A percentile compares a stretch with the other conserved stretches of the same genome.
These are phyloP conservation scores for Trachelipus rathkii DNA, from an alignment of 1,140 invertebrate species.

Conservation along the genomic window DNA sequence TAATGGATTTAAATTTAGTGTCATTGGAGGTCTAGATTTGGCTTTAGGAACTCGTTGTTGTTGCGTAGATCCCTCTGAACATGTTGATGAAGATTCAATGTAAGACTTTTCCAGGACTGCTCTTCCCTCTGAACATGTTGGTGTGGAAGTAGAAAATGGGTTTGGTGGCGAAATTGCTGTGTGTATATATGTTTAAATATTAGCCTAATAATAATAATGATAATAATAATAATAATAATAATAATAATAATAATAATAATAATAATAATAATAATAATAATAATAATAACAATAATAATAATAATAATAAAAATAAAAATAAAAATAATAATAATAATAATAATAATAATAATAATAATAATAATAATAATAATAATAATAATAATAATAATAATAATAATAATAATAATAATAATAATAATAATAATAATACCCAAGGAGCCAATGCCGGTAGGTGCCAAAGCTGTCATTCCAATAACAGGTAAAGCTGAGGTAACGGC, in stretches of 20 bases:
- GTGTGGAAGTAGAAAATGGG: too few relatives aligned
- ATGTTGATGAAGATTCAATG: not conserved
- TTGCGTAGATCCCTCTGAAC: not conserved
- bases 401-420: not conserved
- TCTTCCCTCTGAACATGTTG: too few relatives aligned
- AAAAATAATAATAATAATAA: too few relatives aligned
- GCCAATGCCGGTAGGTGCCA: not conserved
- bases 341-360: conserved; percentile 8
- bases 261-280: not conserved
- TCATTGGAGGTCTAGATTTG: not conserved
- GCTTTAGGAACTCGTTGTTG: not conserved
- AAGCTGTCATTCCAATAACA: not conserved
- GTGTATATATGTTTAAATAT: too few relatives aligned
- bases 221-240: too few relatives aligned
- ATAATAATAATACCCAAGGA: conserved; percentile 11
- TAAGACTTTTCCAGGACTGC: too few relatives aligned
- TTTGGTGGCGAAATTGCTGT: too few relatives aligned
- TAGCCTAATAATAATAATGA: too few relatives aligned
- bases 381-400: too few relatives aligned
- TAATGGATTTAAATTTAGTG: not conserved
- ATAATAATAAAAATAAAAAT: conserved; percentile 22
- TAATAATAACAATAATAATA: not conserved
- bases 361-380: not conserved
- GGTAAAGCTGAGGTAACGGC: not conserved
- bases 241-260: conserved; percentile 16